Evolutionary conservation across 2,113 vertebrate genomes (phyloP).

Genomic region (Phylloscopus trochiloides): DNA sequence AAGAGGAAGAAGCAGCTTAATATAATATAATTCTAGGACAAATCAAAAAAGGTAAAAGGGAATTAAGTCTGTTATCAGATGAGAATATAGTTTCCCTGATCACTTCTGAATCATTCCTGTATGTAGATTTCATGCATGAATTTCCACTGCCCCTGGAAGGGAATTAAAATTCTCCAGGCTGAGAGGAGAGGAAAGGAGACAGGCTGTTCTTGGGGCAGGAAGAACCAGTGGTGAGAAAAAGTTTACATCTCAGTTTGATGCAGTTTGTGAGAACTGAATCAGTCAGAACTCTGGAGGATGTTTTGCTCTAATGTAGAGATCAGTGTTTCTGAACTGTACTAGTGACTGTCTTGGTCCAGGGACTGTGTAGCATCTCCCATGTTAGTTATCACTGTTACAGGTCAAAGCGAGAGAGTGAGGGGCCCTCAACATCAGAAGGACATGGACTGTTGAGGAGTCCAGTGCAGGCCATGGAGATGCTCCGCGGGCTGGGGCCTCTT

Average conservation of each 20-base stretch:
- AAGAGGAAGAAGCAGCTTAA: not conserved
- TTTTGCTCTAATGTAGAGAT: not conserved
- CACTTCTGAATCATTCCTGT: not conserved
- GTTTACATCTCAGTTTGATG: not conserved
- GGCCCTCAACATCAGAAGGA: not conserved
- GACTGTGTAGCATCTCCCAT: not conserved
- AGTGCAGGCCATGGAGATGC: not conserved
- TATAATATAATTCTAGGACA: not conserved
- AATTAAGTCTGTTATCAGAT: not conserved
- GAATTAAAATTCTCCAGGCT: not conserved
- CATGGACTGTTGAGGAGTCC: not conserved
- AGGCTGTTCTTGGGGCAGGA: not conserved
- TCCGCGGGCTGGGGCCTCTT: accelerated
- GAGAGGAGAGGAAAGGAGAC: not conserved
- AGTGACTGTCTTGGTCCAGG: not conserved
- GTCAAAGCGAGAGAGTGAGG: not conserved
- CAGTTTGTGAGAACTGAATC: not conserved
- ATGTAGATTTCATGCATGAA: not conserved
- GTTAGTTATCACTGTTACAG: not conserved
- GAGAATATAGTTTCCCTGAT: not conserved
- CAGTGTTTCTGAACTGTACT: accelerated
- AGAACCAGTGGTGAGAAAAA: not conserved
- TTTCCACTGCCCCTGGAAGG: not conserved
- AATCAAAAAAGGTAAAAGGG: not conserved
- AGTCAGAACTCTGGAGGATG: not conserved